These are phyloP conservation scores for Syritta pipiens DNA, from an alignment of 2,888 invertebrate species.

Conservation along the genomic window DNA sequence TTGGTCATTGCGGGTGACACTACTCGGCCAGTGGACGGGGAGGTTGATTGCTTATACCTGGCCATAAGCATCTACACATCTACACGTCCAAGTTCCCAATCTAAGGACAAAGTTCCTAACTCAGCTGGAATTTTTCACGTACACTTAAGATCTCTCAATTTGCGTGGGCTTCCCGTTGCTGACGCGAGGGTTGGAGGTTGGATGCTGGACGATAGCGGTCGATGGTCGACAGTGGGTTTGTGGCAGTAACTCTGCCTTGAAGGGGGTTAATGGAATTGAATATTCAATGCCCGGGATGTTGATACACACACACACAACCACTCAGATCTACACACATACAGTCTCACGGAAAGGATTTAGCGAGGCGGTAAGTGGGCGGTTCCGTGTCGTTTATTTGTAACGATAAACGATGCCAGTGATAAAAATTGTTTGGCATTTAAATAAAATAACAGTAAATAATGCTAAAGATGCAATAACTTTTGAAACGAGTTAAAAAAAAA, in stretches of 20 bases:
- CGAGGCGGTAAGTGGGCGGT: background rate
- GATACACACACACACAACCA: background rate
- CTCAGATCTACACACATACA: background rate
- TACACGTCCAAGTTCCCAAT: slow-evolving; percentile 45
- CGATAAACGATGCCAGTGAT: slow-evolving; percentile 58
- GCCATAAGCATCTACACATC: slow-evolving; percentile 55
- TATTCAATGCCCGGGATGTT: slow-evolving; percentile 53
- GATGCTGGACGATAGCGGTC: slow-evolving; percentile 5
- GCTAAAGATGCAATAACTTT: slow-evolving; percentile 66
- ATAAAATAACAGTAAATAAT: slow-evolving; percentile 69
- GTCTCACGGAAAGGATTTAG: no score
- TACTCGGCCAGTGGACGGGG: slow-evolving; percentile 5
- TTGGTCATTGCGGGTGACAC: slow-evolving; percentile 65
- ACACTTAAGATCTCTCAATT: slow-evolving; percentile 69
- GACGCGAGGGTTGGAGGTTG: background rate
- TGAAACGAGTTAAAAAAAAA: slow-evolving; percentile 32
- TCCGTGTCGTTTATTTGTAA: slow-evolving; percentile 44
- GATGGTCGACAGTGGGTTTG: slow-evolving; percentile 6
- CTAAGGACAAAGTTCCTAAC: slow-evolving; percentile 68
- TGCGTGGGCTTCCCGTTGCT: slow-evolving; percentile 44
- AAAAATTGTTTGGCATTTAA: slow-evolving; percentile 65
- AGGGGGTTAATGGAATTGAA: slow-evolving; percentile 60
- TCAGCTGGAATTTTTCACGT: slow-evolving; percentile 68
- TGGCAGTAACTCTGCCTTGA: slow-evolving; percentile 41
- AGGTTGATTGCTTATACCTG: slow-evolving; percentile 51